Conservation (phyloP, 2,797 vertebrate species). For the Anniella stebbinsi region DNA sequence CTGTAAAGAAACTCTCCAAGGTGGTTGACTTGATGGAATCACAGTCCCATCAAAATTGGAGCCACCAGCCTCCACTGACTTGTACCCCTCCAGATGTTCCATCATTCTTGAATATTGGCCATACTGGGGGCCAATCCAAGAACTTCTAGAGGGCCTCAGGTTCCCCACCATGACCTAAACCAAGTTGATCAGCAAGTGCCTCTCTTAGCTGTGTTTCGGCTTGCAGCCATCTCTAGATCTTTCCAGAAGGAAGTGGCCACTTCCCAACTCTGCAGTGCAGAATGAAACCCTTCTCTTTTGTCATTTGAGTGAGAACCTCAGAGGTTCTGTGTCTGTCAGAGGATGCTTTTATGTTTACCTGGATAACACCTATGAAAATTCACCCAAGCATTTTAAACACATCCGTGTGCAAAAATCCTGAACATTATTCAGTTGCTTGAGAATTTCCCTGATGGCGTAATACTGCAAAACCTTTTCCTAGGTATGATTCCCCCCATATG, state of each 20-base stretch:
- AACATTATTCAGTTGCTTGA: neutral
- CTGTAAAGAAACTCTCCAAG: too few species aligned
- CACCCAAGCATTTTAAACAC: neutral
- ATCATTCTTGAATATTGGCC: neutral
- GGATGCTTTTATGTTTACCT: neutral
- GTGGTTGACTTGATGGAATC: too few species aligned
- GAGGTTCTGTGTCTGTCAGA: neutral
- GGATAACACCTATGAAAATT: neutral
- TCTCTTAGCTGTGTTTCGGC: neutral
- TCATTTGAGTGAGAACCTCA: neutral
- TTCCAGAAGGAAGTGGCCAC: neutral
- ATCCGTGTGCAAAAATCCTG: neutral
- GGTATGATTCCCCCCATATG: neutral
- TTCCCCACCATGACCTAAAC: neutral
- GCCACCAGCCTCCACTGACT: too few species aligned
- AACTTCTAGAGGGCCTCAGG: neutral
- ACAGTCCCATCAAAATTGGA: too few species aligned
- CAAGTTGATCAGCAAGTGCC: neutral
- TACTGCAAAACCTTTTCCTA: neutral
- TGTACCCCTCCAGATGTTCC: neutral
- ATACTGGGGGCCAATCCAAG: neutral
- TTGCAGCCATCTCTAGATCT: neutral
- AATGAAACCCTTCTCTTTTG: neutral
- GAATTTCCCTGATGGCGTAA: accelerated
- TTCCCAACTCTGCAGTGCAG: neutral